Evolutionary conservation across 1,140 invertebrate species (phyloP), one percentile per base, ranked within the genome.

Genomic region (Bradynema listronoti): DNA sequence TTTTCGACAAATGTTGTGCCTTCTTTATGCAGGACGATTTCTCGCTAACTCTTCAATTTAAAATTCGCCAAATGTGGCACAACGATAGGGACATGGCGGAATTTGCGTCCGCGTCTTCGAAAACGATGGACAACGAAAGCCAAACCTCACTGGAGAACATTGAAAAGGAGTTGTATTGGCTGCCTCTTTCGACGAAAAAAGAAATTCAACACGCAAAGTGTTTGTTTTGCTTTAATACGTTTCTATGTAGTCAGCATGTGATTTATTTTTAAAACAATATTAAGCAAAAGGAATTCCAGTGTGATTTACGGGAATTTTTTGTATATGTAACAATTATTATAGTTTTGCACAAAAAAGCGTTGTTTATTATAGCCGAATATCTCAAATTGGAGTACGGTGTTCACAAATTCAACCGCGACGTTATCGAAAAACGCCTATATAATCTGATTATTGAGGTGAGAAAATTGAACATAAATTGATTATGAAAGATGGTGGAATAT

Each of bases 1-100:
- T 66, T 45, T 63, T 65, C 22, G 1, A 25, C 11, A 30, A 46
- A 24, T 65, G 33, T 9, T 22, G 41, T n/a, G 63, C 61, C 4
- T 61, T 63, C 30, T 39, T 63, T 49, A 41, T 61, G 5, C 57
- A 63, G 47, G 61, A 63, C 29, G 57, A 63, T 16, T 65, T 65
- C n/a, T 55, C 58, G 1, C 14, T 61, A 5, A 61, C 63, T 32
- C 50, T 56, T 24, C 63, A 49, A 49, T 42, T 54, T 7, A 24
- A 54, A 29, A 39, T 63, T 16, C 22, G 22, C 22, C 16, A 5
- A 24, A 29, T 63, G 29, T 63, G 61, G 58, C 43, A 33, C 3
- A 41, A 63, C 16, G 61, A 63, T 47, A 63, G 54, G 46, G 5
- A 34, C 42, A 9, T 25, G 16, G 32, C 9, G 2, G 58, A 24